Conservation (phyloP, 2,888 invertebrate genomes). For the Hirtodrosophila trivittata region DNA sequence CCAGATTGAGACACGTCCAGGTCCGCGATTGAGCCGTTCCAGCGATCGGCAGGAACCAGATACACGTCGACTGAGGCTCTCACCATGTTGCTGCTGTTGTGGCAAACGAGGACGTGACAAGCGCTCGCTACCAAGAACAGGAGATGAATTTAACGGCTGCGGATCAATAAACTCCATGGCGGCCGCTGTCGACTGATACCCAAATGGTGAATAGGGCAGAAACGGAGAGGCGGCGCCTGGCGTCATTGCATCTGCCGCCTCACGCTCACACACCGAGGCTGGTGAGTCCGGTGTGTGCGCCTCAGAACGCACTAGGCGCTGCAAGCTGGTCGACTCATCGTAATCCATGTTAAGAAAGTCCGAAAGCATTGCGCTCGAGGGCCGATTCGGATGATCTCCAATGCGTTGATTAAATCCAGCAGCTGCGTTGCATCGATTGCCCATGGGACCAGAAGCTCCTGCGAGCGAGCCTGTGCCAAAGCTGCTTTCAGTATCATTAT, state of each 20-base stretch:
- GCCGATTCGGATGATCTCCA: conserved; percentile 82
- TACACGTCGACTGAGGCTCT: conserved; percentile 79
- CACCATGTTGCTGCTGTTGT: conserved; percentile 48
- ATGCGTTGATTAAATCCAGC: conserved; percentile 49
- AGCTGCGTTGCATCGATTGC: conserved; percentile 13
- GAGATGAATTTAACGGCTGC: conserved; percentile 54
- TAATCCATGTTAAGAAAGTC: conserved; percentile 84
- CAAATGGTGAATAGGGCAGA: conserved; percentile 38
- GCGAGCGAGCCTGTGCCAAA: conserved; percentile 20
- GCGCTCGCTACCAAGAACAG: conserved; percentile 68
- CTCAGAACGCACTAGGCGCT: conserved; percentile 82
- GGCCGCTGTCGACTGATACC: conserved; percentile 45
- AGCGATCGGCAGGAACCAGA: conserved; percentile 85
- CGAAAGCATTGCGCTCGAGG: conserved; percentile 85
- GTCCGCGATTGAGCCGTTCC: conserved; percentile 84
- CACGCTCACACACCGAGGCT: conserved; percentile 82
- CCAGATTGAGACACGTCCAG: conserved; percentile 84
- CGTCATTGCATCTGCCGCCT: conserved; percentile 65
- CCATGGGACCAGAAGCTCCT: conserved; percentile 2
- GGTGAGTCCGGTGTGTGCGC: conserved; percentile 84
- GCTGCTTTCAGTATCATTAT: conserved; percentile 18
- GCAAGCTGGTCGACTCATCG: conserved; percentile 82
- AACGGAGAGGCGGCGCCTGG: conserved; percentile 31
- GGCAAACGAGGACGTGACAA: conserved; percentile 79
- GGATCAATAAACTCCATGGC: conserved; percentile 59